Percentiles rank a stretch among this genome's conserved stretches.
Conservation (phyloP, 2,888 invertebrate genomes). For the Eupithecia insigniata region DNA sequence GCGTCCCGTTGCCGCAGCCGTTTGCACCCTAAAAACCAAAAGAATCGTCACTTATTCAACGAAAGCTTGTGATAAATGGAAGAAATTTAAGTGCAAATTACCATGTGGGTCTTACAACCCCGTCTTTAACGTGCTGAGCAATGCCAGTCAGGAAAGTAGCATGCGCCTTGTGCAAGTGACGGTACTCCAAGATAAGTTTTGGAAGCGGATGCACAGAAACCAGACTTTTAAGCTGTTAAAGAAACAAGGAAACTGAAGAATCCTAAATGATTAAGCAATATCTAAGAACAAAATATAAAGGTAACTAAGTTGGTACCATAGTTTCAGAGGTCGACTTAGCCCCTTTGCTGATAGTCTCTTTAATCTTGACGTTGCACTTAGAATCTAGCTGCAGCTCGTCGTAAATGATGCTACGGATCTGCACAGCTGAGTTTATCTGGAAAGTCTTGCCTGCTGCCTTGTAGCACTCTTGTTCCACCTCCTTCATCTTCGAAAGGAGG, state of each 20-base stretch:
- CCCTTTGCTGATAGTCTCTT: slow-evolving; percentile 65
- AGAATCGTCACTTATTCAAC: neutral
- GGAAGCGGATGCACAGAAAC: slow-evolving; percentile 71
- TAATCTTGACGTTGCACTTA: slow-evolving; percentile 65
- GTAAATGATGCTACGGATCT: slow-evolving; percentile 74
- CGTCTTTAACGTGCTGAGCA: slow-evolving; percentile 65
- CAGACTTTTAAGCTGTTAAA: slow-evolving; percentile 67
- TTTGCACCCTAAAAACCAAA: slow-evolving; percentile 68
- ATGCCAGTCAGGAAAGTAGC: slow-evolving; percentile 77
- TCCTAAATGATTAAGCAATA: neutral
- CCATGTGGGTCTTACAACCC: slow-evolving; percentile 73
- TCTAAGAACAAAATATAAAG: neutral
- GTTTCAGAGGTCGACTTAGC: slow-evolving; percentile 78
- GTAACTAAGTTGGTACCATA: slow-evolving; percentile 57
- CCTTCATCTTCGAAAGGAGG: slow-evolving; percentile 58
- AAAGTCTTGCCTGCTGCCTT: slow-evolving; percentile 69
- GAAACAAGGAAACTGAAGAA: neutral
- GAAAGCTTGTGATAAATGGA: neutral
- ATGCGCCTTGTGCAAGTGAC: slow-evolving; percentile 76
- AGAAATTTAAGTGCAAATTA: slow-evolving; percentile 41
- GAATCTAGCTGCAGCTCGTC: slow-evolving; percentile 74
- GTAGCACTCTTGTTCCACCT: slow-evolving; percentile 67
- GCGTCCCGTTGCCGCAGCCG: slow-evolving; percentile 78
- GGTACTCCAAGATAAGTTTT: slow-evolving; percentile 72
- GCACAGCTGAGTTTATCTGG: slow-evolving; percentile 71